These are phyloP conservation scores for Sylvia borin DNA, from an alignment of 2,797 vertebrate species.

Conservation along the genomic window DNA sequence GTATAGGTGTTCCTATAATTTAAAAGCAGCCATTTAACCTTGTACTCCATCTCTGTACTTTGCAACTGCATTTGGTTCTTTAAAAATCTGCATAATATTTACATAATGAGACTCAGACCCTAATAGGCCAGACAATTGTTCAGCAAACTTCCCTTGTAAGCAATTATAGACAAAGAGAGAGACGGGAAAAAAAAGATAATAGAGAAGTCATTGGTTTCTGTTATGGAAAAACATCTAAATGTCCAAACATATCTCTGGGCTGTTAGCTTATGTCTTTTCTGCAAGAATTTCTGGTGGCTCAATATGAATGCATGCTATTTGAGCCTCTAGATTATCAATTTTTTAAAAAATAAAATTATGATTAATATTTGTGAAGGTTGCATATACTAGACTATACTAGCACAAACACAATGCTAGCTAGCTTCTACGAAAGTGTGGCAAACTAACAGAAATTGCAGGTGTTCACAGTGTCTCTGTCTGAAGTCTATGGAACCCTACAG, in stretches of 20 bases:
- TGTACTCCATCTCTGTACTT: not conserved
- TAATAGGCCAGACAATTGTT: not conserved
- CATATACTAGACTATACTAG: not conserved
- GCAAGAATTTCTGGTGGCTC: not conserved
- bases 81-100: conserved; percentile 32
- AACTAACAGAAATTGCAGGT: not conserved
- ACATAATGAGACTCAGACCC: not conserved
- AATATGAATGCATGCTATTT: not conserved
- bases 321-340: not conserved
- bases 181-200: not conserved
- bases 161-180: not conserved
- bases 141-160: not conserved
- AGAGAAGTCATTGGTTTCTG: not conserved
- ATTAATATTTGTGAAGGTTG: not conserved
- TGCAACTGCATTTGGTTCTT: not conserved
- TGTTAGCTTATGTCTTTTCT: not conserved
- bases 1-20: not conserved
- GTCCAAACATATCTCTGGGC: not conserved
- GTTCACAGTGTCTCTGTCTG: not conserved
- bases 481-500: not conserved
- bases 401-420: not conserved
- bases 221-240: not conserved
- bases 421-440: not conserved
- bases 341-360: not conserved
- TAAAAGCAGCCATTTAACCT: not conserved